Conservation (phyloP, 2,113 vertebrate species). For the Carassius auratus region DNA sequence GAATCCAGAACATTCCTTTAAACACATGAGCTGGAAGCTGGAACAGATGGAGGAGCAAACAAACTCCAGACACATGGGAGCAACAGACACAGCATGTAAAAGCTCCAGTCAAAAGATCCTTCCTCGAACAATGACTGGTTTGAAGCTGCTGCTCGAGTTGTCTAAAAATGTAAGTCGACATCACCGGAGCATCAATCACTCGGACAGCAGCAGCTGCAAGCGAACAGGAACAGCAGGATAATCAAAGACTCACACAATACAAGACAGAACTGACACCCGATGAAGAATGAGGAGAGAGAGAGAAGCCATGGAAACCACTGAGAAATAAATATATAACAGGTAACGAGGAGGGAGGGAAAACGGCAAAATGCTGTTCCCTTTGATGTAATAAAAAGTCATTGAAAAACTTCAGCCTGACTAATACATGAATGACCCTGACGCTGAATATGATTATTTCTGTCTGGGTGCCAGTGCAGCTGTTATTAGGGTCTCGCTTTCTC, state of each 20-base stretch:
- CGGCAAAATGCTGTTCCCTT: neutral
- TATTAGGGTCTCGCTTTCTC: neutral
- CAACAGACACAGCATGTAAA: slow-evolving; percentile 4
- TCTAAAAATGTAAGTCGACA: slow-evolving; percentile 31
- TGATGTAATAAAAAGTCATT: neutral
- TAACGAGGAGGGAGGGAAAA: neutral
- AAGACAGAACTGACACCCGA: slow-evolving; percentile 9
- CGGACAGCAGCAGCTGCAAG: slow-evolving; percentile 38
- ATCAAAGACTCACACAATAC: slow-evolving; percentile 18
- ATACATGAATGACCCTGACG: neutral
- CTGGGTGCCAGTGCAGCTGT: neutral
- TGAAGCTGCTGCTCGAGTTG: slow-evolving; percentile 22
- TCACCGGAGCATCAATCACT: slow-evolving; percentile 39
- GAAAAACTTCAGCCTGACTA: neutral
- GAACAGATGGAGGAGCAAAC: neutral
- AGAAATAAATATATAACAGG: neutral
- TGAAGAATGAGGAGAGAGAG: slow-evolving; percentile 4
- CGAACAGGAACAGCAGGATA: slow-evolving; percentile 11
- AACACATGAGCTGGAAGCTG: neutral
- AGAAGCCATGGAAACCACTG: neutral
- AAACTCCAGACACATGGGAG: neutral
- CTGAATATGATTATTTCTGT: neutral
- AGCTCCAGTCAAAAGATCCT: slow-evolving; percentile 3
- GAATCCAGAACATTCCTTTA: neutral
- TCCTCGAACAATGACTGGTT: slow-evolving; percentile 39